These are phyloP conservation scores for Siphamia tubifer DNA, from an alignment of 2,113 vertebrate species.

Conservation along the genomic window DNA sequence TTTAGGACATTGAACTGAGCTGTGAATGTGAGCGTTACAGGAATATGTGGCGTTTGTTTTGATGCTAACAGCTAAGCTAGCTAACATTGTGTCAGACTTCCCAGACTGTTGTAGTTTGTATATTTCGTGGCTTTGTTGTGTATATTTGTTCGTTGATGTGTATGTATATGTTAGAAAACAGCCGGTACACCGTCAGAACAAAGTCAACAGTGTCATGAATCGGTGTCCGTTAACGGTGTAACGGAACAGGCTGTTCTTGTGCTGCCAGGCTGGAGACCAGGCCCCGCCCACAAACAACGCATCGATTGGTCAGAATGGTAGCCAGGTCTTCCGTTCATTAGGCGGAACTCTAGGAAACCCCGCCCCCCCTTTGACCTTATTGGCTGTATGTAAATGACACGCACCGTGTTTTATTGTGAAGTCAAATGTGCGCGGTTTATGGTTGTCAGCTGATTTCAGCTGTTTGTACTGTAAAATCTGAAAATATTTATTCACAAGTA, in stretches of 20 bases:
- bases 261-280: conserved; percentile 16
- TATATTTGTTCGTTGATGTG: background rate
- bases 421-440: no score
- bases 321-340: conserved; percentile 16
- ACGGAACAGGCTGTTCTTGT: conserved; percentile 47
- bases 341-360: fast-evolving
- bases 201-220: no score
- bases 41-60: background rate
- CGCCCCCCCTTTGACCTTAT: conserved; percentile 34
- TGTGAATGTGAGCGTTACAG: background rate
- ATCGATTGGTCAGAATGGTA: conserved; percentile 49
- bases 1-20: background rate
- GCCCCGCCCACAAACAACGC: conserved; percentile 68
- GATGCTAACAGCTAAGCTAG: conserved; percentile 39
- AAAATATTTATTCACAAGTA: no score
- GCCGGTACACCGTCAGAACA: no score
- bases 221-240: no score
- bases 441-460: no score
- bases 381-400: conserved; percentile 51
- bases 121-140: background rate
- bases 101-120: no score
- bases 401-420: conserved; percentile 14
- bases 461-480: no score
- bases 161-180: background rate
- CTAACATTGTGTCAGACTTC: no score